Evolutionary conservation across 1,140 invertebrate species (phyloP).

Genomic region (Caenorhabditis brenneri): DNA sequence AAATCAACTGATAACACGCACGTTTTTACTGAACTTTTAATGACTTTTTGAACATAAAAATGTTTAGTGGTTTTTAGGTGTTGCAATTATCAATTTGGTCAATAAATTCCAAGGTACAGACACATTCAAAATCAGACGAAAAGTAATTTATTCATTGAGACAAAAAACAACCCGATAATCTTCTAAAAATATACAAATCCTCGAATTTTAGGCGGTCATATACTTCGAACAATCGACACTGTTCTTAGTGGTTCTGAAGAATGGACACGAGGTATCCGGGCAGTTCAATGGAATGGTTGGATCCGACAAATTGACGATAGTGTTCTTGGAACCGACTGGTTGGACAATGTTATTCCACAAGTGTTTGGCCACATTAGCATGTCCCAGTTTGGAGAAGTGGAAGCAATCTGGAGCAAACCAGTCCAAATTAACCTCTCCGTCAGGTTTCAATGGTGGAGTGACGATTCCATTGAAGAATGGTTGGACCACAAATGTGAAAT

Average conservation of each 20-base stretch:
- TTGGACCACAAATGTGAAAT: constrained; percentile 73
- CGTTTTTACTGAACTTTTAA: no score
- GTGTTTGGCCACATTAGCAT: constrained; percentile 77
- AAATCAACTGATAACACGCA: no score
- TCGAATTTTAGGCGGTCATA: constrained; percentile 40
- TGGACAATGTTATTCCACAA: constrained; percentile 81
- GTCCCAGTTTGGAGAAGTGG: constrained; percentile 77
- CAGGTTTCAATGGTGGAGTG: constrained; percentile 54
- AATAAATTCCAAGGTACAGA: no score
- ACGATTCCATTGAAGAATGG: constrained; percentile 64
- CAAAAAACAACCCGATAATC: not conserved
- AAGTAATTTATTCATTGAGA: no score
- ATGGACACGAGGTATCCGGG: constrained; percentile 51
- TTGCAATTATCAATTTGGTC: no score
- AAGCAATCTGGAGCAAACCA: constrained; percentile 79
- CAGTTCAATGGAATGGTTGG: constrained; percentile 52
- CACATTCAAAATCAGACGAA: no score
- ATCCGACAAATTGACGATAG: constrained; percentile 62
- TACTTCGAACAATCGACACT: constrained; percentile 46
- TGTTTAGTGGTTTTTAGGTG: no score
- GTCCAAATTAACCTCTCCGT: constrained; percentile 74
- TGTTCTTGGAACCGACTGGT: constrained; percentile 78
- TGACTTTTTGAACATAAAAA: no score
- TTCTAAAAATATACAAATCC: not conserved
- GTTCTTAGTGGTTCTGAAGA: constrained; percentile 59